phyloP scores from a whole-genome alignment of 1,140 invertebrate genomes.

The Aporrectodea caliginosa region DNA sequence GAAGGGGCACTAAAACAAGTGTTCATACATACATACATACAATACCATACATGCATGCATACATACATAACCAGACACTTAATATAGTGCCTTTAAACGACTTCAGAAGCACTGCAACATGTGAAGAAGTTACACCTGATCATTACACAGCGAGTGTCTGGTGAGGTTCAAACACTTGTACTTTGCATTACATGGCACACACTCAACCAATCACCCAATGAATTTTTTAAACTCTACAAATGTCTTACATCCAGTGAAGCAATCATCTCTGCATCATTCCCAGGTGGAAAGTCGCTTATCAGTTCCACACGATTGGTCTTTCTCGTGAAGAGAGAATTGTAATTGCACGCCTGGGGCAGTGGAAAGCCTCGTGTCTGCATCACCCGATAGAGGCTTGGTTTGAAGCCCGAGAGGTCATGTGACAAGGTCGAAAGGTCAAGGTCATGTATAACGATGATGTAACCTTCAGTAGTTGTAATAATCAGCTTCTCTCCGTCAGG shows the following conservation, averaged over 20 bases:
- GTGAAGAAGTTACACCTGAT: too few species aligned
- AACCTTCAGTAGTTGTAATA: conserved; percentile 82
- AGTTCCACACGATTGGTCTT: conserved; percentile 81
- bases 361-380: conserved; percentile 80
- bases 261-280: conserved; percentile 82
- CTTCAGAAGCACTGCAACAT: too few species aligned
- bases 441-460: conserved; percentile 84
- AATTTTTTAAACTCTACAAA: neutral
- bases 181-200: too few species aligned
- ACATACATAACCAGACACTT: too few species aligned
- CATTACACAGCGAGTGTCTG: too few species aligned
- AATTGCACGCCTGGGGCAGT: conserved; percentile 69
- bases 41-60: too few species aligned
- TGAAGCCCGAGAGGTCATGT: conserved; percentile 78
- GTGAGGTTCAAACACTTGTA: too few species aligned
- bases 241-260: conserved; percentile 62
- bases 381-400: conserved; percentile 81
- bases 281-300: conserved; percentile 78
- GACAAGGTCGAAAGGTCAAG: conserved; percentile 74
- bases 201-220: too few species aligned
- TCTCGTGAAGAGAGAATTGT: conserved; percentile 64
- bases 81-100: too few species aligned
- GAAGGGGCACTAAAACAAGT: too few species aligned
- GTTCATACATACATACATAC: too few species aligned
- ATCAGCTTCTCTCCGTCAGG: conserved; percentile 82